Conservation (phyloP, 2,888 invertebrate genomes). For the Lamellibrachia satsuma region DNA sequence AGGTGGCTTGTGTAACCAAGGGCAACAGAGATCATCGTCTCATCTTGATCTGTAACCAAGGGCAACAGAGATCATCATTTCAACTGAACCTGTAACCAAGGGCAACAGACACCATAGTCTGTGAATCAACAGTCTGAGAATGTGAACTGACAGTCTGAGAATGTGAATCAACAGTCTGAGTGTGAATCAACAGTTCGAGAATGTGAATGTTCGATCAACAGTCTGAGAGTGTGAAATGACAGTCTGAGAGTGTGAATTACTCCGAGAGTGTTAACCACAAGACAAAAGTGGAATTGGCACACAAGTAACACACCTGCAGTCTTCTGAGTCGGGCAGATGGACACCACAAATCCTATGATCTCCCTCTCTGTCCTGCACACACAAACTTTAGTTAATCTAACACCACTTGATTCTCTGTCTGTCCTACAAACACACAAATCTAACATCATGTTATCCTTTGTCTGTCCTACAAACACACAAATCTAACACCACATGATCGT, state of each 20-base stretch:
- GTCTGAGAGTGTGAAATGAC: too few species aligned
- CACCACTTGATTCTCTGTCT: neutral
- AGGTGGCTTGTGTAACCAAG: conserved; percentile 88
- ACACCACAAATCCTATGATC: conserved; percentile 68
- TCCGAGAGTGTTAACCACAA: too few species aligned
- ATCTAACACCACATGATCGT: too few species aligned
- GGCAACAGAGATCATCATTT: conserved; percentile 82
- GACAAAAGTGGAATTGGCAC: too few species aligned
- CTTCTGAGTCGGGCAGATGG: conserved; percentile 77
- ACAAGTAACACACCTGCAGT: conserved; percentile 62
- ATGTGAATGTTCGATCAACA: too few species aligned
- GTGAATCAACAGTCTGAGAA: too few species aligned
- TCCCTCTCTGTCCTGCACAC: conserved; percentile 33
- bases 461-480: neutral
- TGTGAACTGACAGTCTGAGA: too few species aligned
- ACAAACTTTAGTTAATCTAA: neutral
- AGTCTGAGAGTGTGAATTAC: too few species aligned
- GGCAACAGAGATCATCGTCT: conserved; percentile 82
- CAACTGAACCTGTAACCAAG: too few species aligned
- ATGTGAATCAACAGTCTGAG: too few species aligned
- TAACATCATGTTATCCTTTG: neutral
- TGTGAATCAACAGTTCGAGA: too few species aligned
- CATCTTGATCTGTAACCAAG: conserved; percentile 81
- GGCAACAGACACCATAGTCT: too few species aligned
- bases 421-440: neutral